Percentiles rank a stretch among this genome's conserved stretches.
These are phyloP conservation scores for Chaenodraco wilsoni DNA, from an alignment of 2,797 vertebrate species.

Conservation along the genomic window DNA sequence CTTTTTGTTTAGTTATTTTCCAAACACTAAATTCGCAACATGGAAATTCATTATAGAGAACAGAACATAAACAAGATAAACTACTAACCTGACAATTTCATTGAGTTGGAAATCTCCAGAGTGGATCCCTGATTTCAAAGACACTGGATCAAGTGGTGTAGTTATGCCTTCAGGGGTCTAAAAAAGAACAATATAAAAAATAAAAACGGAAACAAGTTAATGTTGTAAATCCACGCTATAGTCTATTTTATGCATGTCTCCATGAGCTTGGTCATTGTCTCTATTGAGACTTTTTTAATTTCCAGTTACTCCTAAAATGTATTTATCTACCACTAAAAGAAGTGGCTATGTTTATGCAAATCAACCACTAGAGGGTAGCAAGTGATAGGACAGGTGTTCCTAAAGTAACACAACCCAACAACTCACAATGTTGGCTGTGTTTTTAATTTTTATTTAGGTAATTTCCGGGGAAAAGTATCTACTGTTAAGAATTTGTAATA, in stretches of 20 bases:
- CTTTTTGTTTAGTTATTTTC: too few species aligned
- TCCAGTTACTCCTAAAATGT: background rate
- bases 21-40: too few species aligned
- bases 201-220: background rate
- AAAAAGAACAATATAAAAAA: slow-evolving; percentile 9
- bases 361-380: background rate
- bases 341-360: background rate
- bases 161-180: slow-evolving; percentile 76
- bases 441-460: background rate
- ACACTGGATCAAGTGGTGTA: slow-evolving; percentile 52
- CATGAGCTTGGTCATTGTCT: background rate
- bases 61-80: background rate
- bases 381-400: background rate
- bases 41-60: background rate
- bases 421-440: background rate
- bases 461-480: background rate
- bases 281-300: background rate
- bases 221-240: background rate
- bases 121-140: slow-evolving; percentile 60
- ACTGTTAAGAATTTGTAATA: background rate
- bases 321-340: background rate
- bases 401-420: background rate
- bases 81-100: slow-evolving; percentile 74
- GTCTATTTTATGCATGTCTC: background rate
- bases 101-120: slow-evolving; percentile 61